Percentiles rank a stretch among this genome's conserved stretches.
phyloP scores from a whole-genome alignment of 2,797 vertebrate genomes.

The Tiaroga cobitis region DNA sequence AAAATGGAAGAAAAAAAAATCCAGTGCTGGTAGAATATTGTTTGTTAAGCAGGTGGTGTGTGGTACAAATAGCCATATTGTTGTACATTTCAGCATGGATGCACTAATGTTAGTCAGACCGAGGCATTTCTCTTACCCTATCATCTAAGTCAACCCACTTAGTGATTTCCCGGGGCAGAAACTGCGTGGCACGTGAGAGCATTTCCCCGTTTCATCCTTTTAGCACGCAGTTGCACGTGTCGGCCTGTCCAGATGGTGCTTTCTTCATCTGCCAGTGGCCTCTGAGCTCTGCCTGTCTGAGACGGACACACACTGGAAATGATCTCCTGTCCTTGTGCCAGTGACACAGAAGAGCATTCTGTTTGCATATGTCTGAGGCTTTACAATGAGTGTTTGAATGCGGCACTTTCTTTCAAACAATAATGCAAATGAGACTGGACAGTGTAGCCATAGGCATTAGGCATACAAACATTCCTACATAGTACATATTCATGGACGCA shows the following conservation, averaged over 20 bases:
- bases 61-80: slow-evolving; percentile 12
- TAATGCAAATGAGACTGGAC: background rate
- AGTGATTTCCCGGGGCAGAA: slow-evolving; percentile 50
- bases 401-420: background rate
- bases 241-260: slow-evolving; percentile 67
- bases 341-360: slow-evolving; percentile 33
- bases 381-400: background rate
- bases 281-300: slow-evolving; percentile 30
- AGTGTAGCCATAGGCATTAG: too few species aligned
- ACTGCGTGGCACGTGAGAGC: slow-evolving; percentile 55
- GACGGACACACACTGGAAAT: slow-evolving; percentile 21
- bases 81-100: slow-evolving; percentile 40
- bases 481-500: background rate
- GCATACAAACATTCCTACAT: background rate
- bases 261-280: slow-evolving; percentile 56
- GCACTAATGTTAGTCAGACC: slow-evolving; percentile 17
- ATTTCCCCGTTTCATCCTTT: slow-evolving; percentile 60
- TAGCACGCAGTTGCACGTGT: slow-evolving; percentile 62
- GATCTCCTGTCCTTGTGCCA: slow-evolving; percentile 27
- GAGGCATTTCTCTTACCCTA: slow-evolving; percentile 13
- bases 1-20: background rate
- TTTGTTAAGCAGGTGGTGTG: background rate
- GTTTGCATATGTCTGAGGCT: background rate
- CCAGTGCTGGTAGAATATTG: background rate
- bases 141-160: slow-evolving; percentile 66